These are phyloP conservation scores for Meleagris gallopavo DNA, from an alignment of 2,113 vertebrate genomes.

Conservation along the genomic window DNA sequence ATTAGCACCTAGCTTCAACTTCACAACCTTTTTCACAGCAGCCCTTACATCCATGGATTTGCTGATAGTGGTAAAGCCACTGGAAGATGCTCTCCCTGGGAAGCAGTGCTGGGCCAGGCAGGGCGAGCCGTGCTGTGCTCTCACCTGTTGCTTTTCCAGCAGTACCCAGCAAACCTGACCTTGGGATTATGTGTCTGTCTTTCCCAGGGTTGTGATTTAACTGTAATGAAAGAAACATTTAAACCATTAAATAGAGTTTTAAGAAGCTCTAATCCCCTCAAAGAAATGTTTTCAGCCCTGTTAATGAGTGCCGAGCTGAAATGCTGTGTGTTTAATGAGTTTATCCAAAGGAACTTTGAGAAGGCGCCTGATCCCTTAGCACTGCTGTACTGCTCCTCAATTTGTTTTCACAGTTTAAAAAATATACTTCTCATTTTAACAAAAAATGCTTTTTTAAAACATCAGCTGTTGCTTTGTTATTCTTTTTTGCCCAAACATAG, in stretches of 20 bases:
- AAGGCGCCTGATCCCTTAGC: not conserved
- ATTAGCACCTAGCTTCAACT: accelerated
- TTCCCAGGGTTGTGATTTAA: conserved; percentile 39
- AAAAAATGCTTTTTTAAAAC: not conserved
- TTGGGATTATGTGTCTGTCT: conserved; percentile 5
- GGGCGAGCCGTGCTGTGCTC: accelerated
- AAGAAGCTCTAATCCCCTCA: conserved; percentile 57
- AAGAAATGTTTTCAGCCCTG: not conserved
- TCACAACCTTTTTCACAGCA: not conserved
- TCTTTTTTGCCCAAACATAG: not conserved
- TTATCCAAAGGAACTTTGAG: conserved; percentile 44
- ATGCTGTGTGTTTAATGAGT: not conserved
- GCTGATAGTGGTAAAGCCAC: not conserved
- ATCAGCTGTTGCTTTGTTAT: not conserved
- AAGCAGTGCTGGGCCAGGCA: not conserved
- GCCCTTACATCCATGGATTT: accelerated
- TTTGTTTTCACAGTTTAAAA: conserved; percentile 3
- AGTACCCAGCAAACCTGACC: not conserved
- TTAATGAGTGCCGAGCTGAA: conserved; percentile 36
- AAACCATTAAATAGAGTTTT: conserved; percentile 20
- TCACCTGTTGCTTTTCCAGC: not conserved
- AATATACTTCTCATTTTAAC: not conserved
- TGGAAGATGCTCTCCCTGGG: not conserved
- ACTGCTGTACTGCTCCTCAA: not conserved
- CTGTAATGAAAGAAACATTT: conserved; percentile 33